Conservation (phyloP, 1,140 invertebrate species). For the Trichonephila inaurata region DNA sequence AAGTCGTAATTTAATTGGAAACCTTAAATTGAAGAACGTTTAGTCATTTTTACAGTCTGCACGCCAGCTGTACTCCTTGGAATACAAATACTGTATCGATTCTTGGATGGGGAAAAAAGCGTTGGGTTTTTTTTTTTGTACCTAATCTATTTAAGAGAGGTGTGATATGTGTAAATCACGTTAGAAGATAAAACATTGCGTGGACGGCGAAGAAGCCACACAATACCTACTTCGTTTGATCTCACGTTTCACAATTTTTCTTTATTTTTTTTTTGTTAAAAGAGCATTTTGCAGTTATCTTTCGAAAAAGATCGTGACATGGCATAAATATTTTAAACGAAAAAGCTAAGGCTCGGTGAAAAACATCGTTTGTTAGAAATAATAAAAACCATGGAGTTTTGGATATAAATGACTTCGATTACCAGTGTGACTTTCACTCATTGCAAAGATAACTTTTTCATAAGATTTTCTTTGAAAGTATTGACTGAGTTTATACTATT, state of each 20-base stretch:
- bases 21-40: neutral
- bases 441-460: no score
- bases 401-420: no score
- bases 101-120: neutral
- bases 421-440: no score
- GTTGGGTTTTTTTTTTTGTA: neutral
- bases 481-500: no score
- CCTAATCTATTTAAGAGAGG: neutral
- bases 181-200: neutral
- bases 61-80: neutral
- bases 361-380: no score
- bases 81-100: neutral
- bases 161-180: neutral
- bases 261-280: neutral
- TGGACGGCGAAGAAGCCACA: neutral
- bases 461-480: no score
- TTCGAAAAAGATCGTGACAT: neutral
- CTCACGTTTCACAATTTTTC: neutral
- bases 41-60: neutral
- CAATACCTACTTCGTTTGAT: neutral
- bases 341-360: no score
- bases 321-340: neutral
- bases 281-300: conserved; percentile 8
- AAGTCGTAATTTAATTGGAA: neutral
- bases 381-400: no score